Percentiles rank a stretch among this genome's conserved stretches.
Evolutionary conservation across 2,797 vertebrate species (phyloP).

Genomic region (Lithobates sylvaticus): DNA sequence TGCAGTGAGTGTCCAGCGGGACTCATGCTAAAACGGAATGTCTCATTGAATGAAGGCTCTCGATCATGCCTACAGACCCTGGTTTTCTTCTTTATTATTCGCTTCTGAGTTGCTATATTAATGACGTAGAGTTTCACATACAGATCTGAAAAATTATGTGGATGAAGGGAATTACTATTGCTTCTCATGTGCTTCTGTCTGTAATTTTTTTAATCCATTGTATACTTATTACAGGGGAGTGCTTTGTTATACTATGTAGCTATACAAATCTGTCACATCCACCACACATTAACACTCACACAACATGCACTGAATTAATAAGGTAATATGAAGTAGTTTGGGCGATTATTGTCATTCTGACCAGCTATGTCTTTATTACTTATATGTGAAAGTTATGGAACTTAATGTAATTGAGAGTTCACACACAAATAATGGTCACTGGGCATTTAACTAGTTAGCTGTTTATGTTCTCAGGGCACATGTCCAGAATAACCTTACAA

Average conservation of each 20-base stretch:
- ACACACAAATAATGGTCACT: too few relatives aligned
- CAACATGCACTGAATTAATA: too few relatives aligned
- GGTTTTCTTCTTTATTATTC: slow-evolving; percentile 98
- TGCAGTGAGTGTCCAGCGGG: slow-evolving; percentile 96
- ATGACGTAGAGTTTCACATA: slow-evolving; percentile 97
- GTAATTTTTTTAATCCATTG: not conserved
- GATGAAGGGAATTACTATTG: not conserved
- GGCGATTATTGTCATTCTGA: too few relatives aligned
- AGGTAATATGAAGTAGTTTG: too few relatives aligned
- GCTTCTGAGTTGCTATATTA: slow-evolving; percentile 95
- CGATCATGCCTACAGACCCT: slow-evolving; percentile 95
- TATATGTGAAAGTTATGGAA: too few relatives aligned
- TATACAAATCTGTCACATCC: not conserved
- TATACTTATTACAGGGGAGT: not conserved
- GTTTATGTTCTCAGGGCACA: too few relatives aligned
- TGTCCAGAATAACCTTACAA: too few relatives aligned
- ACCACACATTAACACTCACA: not conserved
- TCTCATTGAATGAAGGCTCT: slow-evolving; percentile 97
- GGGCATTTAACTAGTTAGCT: too few relatives aligned
- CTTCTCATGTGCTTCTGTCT: not conserved
- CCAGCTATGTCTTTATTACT: too few relatives aligned
- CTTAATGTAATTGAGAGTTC: too few relatives aligned
- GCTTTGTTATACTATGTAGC: not conserved
- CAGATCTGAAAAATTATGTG: slow-evolving; percentile 80
- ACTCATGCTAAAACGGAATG: slow-evolving; percentile 93